Evolutionary conservation across 2,797 vertebrate species (phyloP), one percentile per base, ranked within the genome.

Genomic region (Gymnoscopelus microlampas): DNA sequence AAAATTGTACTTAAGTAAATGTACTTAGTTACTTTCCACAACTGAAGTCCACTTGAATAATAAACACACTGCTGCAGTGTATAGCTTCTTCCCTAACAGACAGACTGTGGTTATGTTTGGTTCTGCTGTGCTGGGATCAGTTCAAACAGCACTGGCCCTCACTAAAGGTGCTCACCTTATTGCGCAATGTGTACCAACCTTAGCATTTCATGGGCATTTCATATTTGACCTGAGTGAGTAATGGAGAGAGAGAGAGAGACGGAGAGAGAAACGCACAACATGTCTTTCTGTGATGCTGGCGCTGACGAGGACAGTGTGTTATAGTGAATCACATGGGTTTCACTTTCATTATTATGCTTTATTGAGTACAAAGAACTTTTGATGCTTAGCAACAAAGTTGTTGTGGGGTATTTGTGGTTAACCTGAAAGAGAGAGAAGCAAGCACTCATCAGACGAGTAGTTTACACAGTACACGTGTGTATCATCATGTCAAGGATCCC

Each of bases 191-290:
- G 55, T 65, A 15, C 62, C 54, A 60, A 15, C 62, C 54, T 49
- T 44, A 69, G 63, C 66, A 51, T 60, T 60, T 63, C 15, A 23
- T 11, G 14, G 32, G 7, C 60, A 65, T n/a, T n/a, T n/a, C n/a
- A n/a, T 48, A 65, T 35, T 50, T 80, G 68, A 74, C 3, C 39
- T 10, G 7, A 44, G 39, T 10, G 39, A 44, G 39, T 39, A 44
- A 29, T 29, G 3, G 26, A 29, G 26, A 3, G 32, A 44, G 26
- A 29, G 26, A 3, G 32, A 44, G 39, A 44, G 35, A 39, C 5
- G 7, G 35, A 7, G 39, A 44, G 39, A 44, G 39, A 10, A 10
- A 44, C 9, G 39, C 39, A 44, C 39, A 44, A 19, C 76, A 71
- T 65, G 1, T 60, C 54, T 73, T 53, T 5, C 39, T 68, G 62